Evolutionary conservation across 2,797 vertebrate genomes (phyloP).

Genomic region (Scyliorhinus canicula): DNA sequence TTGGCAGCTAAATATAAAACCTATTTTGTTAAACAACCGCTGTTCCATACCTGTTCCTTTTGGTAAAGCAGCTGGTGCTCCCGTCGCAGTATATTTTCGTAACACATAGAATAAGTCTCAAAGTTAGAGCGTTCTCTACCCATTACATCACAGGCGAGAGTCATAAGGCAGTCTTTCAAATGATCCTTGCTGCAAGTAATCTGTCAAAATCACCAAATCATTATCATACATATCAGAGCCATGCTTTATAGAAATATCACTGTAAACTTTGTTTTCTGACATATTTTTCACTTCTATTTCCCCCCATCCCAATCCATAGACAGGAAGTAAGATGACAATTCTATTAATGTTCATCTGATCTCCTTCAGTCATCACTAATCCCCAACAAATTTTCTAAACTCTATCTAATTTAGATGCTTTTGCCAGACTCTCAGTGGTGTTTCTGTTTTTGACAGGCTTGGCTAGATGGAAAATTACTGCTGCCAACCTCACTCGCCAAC

Average conservation of each 20-base stretch:
- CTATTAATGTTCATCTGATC: not conserved
- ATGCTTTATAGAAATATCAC: not conserved
- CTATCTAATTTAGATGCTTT: not conserved
- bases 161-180: constrained; percentile 57
- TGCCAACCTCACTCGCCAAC: not conserved
- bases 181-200: constrained; percentile 53
- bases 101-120: constrained; percentile 63
- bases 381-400: not conserved
- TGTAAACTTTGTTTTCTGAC: not conserved
- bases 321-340: not conserved
- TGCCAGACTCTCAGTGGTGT: not conserved
- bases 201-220: constrained; percentile 45
- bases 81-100: constrained; percentile 63
- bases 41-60: constrained; percentile 56
- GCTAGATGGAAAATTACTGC: not conserved
- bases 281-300: not conserved
- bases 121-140: constrained; percentile 61
- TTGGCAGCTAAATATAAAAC: not conserved
- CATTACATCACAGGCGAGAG: constrained; percentile 58
- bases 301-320: not conserved
- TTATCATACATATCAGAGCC: not conserved
- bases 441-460: not conserved
- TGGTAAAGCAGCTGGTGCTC: constrained; percentile 53
- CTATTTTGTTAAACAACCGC: not conserved
- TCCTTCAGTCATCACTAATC: not conserved